A percentile compares a stretch with the other conserved stretches of the same genome.
Evolutionary conservation across 2,888 invertebrate genomes (phyloP).

Genomic region (Rambutsinella grinnellia): DNA sequence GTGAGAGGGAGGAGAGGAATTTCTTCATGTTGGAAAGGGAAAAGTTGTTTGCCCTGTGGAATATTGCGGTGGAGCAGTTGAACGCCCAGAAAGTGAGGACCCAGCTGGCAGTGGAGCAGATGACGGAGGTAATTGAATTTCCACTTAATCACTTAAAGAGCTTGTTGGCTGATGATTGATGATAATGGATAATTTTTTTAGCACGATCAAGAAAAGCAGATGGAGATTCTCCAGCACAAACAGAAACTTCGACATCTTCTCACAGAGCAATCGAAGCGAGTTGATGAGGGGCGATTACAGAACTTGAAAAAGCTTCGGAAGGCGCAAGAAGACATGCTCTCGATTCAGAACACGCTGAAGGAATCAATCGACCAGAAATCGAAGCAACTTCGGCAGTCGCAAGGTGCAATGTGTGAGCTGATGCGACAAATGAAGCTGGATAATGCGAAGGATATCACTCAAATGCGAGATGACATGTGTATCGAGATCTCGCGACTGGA

Average conservation of each 20-base stretch:
- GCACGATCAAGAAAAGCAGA: slow-evolving; percentile 87
- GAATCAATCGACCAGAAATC: slow-evolving; percentile 50
- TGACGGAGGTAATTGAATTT: slow-evolving; percentile 60
- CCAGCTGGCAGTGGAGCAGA: slow-evolving; percentile 67
- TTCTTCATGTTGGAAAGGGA: slow-evolving; percentile 96
- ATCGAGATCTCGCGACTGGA: slow-evolving; percentile 78
- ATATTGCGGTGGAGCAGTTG: slow-evolving; percentile 90
- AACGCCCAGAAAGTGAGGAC: slow-evolving; percentile 81
- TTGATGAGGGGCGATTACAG: slow-evolving; percentile 57
- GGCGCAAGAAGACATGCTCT: slow-evolving; percentile 59
- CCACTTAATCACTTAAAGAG: not conserved
- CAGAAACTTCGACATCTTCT: slow-evolving; percentile 75
- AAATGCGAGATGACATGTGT: slow-evolving; percentile 77
- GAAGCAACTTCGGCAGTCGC: slow-evolving; percentile 47
- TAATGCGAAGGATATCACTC: slow-evolving; percentile 73
- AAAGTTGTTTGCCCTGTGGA: slow-evolving; percentile 95
- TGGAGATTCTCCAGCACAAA: slow-evolving; percentile 87
- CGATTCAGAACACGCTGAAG: slow-evolving; percentile 47
- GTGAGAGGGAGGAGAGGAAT: slow-evolving; percentile 94
- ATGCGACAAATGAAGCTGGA: slow-evolving; percentile 67
- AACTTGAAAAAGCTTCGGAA: slow-evolving; percentile 59
- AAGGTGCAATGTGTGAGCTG: slow-evolving; percentile 52
- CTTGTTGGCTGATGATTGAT: not conserved
- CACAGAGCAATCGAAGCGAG: slow-evolving; percentile 59
- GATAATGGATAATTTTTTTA: slow-evolving; percentile 68